Percentiles rank a stretch among this genome's conserved stretches.
Evolutionary conservation across 2,888 invertebrate species (phyloP).

Genomic region (Sepioteuthis lessoniana): DNA sequence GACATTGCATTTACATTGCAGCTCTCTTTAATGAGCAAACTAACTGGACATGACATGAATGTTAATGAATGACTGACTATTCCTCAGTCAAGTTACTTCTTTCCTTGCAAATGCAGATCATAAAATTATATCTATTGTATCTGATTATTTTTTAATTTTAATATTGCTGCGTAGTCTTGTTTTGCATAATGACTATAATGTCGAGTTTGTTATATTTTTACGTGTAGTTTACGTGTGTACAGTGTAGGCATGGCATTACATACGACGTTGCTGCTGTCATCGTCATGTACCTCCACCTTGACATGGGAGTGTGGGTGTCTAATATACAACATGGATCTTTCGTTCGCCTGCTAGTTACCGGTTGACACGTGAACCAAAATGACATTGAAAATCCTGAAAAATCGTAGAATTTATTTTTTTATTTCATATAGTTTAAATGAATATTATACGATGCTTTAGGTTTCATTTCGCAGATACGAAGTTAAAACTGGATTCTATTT

Average conservation of each 20-base stretch:
- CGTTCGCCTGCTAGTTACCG: constrained; percentile 19
- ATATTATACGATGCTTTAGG: too few relatives aligned
- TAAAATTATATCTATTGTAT: too few relatives aligned
- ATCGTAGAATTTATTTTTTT: too few relatives aligned
- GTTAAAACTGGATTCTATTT: too few relatives aligned
- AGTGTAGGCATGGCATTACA: neutral
- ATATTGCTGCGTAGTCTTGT: neutral
- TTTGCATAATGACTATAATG: neutral
- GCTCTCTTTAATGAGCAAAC: neutral
- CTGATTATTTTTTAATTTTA: neutral
- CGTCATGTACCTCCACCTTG: neutral
- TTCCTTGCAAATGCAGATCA: too few relatives aligned
- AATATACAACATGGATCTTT: neutral
- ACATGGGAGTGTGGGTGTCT: neutral
- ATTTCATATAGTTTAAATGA: too few relatives aligned
- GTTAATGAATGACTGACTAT: neutral
- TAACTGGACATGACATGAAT: neutral
- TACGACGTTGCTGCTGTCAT: neutral
- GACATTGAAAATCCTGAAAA: neutral
- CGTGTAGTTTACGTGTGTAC: neutral
- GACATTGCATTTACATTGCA: neutral
- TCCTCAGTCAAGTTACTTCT: too few relatives aligned
- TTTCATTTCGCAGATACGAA: too few relatives aligned
- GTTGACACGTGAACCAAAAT: neutral
- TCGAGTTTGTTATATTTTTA: neutral